Base-by-base conservation (phyloP, 2,797 vertebrate species). In the Limnodromus scolopaceus region DNA sequence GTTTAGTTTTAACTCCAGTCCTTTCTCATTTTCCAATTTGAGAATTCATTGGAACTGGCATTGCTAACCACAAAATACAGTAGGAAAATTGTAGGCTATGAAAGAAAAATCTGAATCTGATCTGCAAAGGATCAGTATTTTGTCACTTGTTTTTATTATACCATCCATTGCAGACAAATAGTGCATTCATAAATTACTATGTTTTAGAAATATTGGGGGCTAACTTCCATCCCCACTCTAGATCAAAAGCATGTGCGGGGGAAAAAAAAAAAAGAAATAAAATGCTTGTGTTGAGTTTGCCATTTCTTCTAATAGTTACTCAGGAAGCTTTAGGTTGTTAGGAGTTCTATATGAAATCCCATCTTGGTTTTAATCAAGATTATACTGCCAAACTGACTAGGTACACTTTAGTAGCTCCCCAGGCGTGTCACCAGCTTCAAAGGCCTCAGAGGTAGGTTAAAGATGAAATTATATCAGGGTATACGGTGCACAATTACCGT, bases 141-240 rank as follows among this genome's bases (percentile, higher is more conserved):
- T 96, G 58, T 77, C 92, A 82, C 65, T 87, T 82, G 28, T 49
- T 97, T 91, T 95, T 91, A 81, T 95, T 93, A 78, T 16, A 71
- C 34, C 51, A 86, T 41, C 30, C 17, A 72, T 90, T 93, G 64
- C 75, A 76, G 70, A 85, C 65, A 88, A 92, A 87, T 24, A 58
- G 16, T 43, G 25, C 57, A n/a, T 85, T 93, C 82, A 94, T 71
- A 93, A 94, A 96, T 84, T 32, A 75, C 27, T 74, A 11, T 80
- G 17, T 79, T 93, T 90, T 91, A 75, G 85, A 92, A 89, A 88
- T 72, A 83, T 19, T 34, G 3, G 14, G 10, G 16, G 19, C 16
- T 84, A 72, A 64, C 30, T 75, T 69, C 24, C 7, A 25, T 45
- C 28, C 16, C 32, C 14, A 82, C n/a, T 70, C 53, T 76, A 94